These are phyloP conservation scores for Siphlonurus alternatus DNA, from an alignment of 2,888 invertebrate genomes.

Conservation along the genomic window DNA sequence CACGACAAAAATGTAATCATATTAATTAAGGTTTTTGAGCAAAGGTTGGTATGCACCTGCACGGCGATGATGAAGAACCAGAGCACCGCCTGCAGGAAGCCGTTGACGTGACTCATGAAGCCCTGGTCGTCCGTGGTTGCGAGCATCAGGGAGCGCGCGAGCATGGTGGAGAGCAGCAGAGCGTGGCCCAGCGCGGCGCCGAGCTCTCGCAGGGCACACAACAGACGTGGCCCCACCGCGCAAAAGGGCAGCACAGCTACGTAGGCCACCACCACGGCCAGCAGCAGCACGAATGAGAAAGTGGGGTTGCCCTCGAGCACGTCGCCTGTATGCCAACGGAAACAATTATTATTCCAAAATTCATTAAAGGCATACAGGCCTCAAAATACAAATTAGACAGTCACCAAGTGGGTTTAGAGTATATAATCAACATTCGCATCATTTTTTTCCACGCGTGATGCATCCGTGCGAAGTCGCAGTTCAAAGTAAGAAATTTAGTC, in stretches of 20 bases:
- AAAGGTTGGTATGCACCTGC: no score
- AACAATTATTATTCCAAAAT: no score
- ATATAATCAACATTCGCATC: no score
- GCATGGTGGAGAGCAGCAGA: constrained; percentile 41
- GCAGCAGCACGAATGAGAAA: constrained; percentile 27
- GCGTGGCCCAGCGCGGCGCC: constrained; percentile 42
- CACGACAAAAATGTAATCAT: no score
- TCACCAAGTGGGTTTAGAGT: no score
- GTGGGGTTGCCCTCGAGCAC: constrained; percentile 49
- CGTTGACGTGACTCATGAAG: constrained; percentile 50
- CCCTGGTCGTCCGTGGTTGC: constrained; percentile 47
- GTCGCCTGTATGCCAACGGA: constrained; percentile 33
- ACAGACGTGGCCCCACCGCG: constrained; percentile 20
- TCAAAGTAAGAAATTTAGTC: no score
- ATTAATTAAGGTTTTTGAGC: no score
- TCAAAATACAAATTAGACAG: no score
- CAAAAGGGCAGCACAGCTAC: constrained; percentile 28
- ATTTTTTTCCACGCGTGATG: no score
- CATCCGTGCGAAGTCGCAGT: no score
- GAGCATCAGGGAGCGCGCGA: constrained; percentile 44
- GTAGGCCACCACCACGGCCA: constrained; percentile 28
- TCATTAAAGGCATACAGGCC: no score
- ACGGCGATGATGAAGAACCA: constrained; percentile 41
- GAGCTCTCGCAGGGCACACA: constrained; percentile 39
- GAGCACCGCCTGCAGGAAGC: constrained; percentile 36